Base-by-base conservation (phyloP, 2,888 invertebrate genomes). In the Herminia tarsipennalis region DNA sequence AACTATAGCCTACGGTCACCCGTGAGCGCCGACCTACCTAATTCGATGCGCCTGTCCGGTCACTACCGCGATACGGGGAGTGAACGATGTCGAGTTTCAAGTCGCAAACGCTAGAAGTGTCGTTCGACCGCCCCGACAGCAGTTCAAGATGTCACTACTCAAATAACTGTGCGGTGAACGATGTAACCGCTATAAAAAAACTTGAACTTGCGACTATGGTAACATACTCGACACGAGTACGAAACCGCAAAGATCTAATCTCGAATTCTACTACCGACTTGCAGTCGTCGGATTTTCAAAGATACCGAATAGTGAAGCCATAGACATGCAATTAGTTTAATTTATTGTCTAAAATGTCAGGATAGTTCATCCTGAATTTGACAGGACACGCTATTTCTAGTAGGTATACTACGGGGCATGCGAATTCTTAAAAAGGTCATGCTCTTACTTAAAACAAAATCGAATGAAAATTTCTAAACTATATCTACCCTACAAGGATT, bases 381-480 rank as follows among this genome's bases (percentile, higher is more conserved):
- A 58, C 58, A 68, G 64, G 66, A 64, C 59, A 68, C 66, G 60
- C 78, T 79, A 75, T 61, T 60, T 67, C 73, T 76, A 79, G 67
- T n/a, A n/a, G n/a, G n/a, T 59, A 50, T 55, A 77, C 89, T 88
- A 88, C 82, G 68, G 67, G 65, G 62, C 90, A 90, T 90, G 90
- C 90, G 75, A 82, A 81, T 79, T 73, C 67, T 69, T 67, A 53
- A 67, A 71, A 76, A 71, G 52, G 55, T 69, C 89, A 89, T 90
- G 89, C 89, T 86, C 79, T 68, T 70, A 78, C 66, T 58, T 70
- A 66, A 71, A 73, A 73, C 68, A 66, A 74, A 74, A 74, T 70
- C 56, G 56, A 68, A 70, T 61, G 57, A 56, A 72, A 78, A 63
- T 64, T 29, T 76, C 78, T 80, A 81, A 54, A 68, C 80, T 82